Percentiles rank a stretch among this genome's conserved stretches.
Conservation (phyloP, 2,113 vertebrate genomes). For the Pomatorhinus ruficollis region DNA sequence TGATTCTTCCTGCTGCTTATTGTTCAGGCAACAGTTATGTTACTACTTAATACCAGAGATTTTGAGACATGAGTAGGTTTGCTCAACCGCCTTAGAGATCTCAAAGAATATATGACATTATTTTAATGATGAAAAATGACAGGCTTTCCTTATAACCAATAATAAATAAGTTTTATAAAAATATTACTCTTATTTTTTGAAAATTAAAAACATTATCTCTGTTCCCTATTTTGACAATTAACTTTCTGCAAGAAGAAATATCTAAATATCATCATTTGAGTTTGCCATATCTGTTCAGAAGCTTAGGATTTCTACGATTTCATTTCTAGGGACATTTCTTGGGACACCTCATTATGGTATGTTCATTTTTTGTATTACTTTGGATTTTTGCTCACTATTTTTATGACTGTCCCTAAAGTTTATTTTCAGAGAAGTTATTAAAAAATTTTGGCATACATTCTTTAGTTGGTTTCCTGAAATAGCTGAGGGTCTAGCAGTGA, state of each 20-base stretch:
- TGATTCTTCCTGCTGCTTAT: not conserved
- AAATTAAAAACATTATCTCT: not conserved
- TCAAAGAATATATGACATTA: not conserved
- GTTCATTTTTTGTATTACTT: not conserved
- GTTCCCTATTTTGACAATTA: not conserved
- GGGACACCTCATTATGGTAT: not conserved
- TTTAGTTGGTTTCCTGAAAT: conserved; percentile 43
- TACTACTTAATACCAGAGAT: not conserved
- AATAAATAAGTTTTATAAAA: not conserved
- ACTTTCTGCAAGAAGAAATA: not conserved
- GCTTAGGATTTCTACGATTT: not conserved
- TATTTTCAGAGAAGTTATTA: not conserved
- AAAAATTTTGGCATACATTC: not conserved
- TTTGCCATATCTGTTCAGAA: not conserved
- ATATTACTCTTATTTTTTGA: not conserved
- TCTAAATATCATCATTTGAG: not conserved
- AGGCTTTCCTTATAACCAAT: not conserved
- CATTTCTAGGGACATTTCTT: not conserved
- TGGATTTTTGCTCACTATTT: not conserved
- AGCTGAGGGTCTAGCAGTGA: not conserved
- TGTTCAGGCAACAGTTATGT: not conserved
- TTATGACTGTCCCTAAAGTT: not conserved
- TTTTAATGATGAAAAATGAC: not conserved
- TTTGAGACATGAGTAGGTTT: not conserved
- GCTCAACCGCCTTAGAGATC: not conserved